Conservation (phyloP, 2,113 vertebrate genomes). For the Echinops telfairi region DNA sequence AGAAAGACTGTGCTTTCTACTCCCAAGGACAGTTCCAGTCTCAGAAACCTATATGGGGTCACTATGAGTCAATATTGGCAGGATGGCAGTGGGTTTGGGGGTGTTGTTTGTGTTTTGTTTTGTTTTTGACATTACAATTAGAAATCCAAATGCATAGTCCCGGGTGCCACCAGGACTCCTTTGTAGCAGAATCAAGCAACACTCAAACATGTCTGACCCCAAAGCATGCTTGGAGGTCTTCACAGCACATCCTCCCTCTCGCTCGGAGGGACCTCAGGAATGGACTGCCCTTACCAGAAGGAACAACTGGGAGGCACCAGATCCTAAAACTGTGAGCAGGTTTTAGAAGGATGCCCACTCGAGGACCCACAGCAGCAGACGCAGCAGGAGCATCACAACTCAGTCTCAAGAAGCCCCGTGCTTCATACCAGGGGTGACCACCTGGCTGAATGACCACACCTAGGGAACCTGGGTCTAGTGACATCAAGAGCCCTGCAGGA, state of each 20-base stretch:
- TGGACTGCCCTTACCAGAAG: neutral
- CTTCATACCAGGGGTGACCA: neutral
- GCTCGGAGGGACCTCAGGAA: neutral
- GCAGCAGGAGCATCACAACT: neutral
- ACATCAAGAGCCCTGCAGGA: neutral
- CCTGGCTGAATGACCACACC: rapidly evolving
- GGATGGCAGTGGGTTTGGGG: too few species aligned
- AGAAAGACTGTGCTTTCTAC: too few species aligned
- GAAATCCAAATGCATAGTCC: too few species aligned
- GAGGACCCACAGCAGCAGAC: neutral
- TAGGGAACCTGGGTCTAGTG: neutral
- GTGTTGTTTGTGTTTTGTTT: too few species aligned
- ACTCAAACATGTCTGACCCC: neutral
- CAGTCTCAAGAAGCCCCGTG: neutral
- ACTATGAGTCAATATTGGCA: too few species aligned
- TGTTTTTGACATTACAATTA: too few species aligned
- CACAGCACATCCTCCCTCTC: neutral
- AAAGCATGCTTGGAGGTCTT: neutral
- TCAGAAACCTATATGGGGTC: too few species aligned
- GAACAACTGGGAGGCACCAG: neutral
- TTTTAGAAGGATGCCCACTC: neutral
- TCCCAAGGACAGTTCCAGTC: too few species aligned
- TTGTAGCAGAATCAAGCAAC: neutral
- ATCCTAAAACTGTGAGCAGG: neutral
- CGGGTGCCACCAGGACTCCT: too few species aligned